phyloP scores from a whole-genome alignment of 2,888 invertebrate genomes.

The Digitonthophagus gazella region DNA sequence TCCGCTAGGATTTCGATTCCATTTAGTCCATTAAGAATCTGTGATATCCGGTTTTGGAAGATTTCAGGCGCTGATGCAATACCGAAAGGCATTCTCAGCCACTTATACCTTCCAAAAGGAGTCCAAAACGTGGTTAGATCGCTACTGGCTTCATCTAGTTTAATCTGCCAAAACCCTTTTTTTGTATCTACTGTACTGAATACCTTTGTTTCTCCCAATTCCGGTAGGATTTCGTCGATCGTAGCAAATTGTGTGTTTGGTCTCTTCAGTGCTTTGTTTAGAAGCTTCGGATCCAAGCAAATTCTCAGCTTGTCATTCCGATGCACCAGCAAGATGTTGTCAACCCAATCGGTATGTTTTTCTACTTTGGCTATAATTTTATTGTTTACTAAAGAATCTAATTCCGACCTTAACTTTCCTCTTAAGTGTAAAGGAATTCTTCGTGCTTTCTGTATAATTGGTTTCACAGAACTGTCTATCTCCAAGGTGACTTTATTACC shows the following conservation, averaged over 20 bases:
- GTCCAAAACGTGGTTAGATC: conserved; percentile 20
- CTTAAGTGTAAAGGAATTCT: conserved; percentile 18
- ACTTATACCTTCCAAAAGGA: conserved; percentile 20
- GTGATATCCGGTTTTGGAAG: conserved; percentile 22
- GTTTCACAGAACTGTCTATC: conserved; percentile 10
- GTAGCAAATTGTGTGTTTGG: conserved; percentile 24
- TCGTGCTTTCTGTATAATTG: conserved; percentile 18
- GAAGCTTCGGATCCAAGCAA: conserved; percentile 23
- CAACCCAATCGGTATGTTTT: conserved; percentile 21
- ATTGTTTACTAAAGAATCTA: conserved; percentile 14
- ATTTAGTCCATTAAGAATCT: conserved; percentile 23
- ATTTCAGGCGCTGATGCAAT: conserved; percentile 18
- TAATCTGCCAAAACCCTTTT: conserved; percentile 31
- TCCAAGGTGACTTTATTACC: conserved; percentile 4
- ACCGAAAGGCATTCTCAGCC: conserved; percentile 19
- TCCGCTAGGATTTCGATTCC: conserved; percentile 29
- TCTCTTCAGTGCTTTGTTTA: no score
- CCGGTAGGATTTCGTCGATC: conserved; percentile 20
- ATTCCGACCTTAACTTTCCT: conserved; percentile 17
- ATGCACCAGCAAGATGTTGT: conserved; percentile 16
- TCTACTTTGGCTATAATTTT: conserved; percentile 14
- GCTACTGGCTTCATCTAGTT: conserved; percentile 2
- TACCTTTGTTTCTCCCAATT: conserved; percentile 19
- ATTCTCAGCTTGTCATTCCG: conserved; percentile 16
- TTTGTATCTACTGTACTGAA: conserved; percentile 16